A percentile compares a stretch with the other conserved stretches of the same genome.
Evolutionary conservation across 2,888 invertebrate genomes (phyloP).

Genomic region (Spatulosminthurus flaviceps): DNA sequence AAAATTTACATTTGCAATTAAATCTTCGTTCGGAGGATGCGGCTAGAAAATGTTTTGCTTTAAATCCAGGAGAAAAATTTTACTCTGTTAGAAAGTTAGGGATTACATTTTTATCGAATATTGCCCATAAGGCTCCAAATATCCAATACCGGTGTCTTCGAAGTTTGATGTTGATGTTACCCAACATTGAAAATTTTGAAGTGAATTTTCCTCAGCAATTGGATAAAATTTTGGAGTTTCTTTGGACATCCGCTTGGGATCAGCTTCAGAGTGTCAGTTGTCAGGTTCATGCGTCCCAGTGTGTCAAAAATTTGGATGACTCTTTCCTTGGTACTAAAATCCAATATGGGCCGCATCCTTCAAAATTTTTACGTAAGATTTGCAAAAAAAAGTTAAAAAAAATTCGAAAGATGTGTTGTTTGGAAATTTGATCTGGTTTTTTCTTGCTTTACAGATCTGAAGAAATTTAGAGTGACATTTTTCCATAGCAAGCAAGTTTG

Average conservation of each 20-base stretch:
- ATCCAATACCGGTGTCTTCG: neutral
- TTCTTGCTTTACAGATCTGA: neutral
- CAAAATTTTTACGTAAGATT: too few species aligned
- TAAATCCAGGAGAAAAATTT: neutral
- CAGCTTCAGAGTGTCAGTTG: neutral
- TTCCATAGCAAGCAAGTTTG: slow-evolving; percentile 1
- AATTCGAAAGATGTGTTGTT: too few species aligned
- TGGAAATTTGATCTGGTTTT: neutral
- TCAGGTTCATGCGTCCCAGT: neutral
- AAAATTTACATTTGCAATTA: neutral
- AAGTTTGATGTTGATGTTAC: neutral
- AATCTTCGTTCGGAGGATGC: neutral
- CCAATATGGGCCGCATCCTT: neutral
- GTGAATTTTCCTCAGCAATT: neutral
- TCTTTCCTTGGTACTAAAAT: neutral
- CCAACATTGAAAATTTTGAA: neutral
- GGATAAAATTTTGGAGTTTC: neutral
- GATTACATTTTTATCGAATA: neutral
- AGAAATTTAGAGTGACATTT: neutral
- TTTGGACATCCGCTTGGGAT: neutral
- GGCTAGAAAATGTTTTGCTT: neutral
- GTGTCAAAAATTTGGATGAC: neutral
- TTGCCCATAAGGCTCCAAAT: neutral
- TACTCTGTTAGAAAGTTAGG: neutral
- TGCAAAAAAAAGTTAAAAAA: too few species aligned